phyloP scores from a whole-genome alignment of 2,797 vertebrate species.

The Siniperca scherzeri region DNA sequence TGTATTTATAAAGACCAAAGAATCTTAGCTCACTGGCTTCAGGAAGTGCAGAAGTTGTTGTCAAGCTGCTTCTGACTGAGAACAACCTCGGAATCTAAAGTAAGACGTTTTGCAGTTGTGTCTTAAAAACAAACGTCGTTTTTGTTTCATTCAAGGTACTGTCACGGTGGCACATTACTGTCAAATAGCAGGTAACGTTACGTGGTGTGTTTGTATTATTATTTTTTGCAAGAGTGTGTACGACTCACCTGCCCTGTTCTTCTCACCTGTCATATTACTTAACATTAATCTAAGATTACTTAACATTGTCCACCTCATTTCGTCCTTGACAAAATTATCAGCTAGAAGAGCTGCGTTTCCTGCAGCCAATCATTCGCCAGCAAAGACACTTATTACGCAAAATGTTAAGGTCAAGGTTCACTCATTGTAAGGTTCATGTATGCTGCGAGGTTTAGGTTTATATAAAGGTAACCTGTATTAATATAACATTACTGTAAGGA shows the following conservation, averaged over 20 bases:
- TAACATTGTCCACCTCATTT: neutral
- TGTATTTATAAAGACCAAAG: conserved; percentile 37
- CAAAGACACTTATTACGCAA: neutral
- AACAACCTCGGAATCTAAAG: neutral
- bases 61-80: neutral
- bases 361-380: neutral
- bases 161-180: accelerated
- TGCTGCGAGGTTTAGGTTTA: neutral
- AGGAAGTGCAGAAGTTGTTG: conserved; percentile 70
- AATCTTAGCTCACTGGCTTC: conserved; percentile 24
- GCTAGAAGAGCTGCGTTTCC: neutral
- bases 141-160: neutral
- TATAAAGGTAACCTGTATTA: too few relatives aligned
- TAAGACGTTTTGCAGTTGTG: neutral
- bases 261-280: neutral
- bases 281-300: neutral
- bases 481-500: neutral
- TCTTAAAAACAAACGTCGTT: neutral
- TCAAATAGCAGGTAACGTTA: neutral
- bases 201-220: neutral
- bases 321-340: neutral
- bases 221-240: neutral
- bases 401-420: neutral
- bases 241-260: neutral
- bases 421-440: neutral